These are phyloP conservation scores for Drosophila sproati DNA, from an alignment of 1,140 invertebrate genomes.

Conservation along the genomic window DNA sequence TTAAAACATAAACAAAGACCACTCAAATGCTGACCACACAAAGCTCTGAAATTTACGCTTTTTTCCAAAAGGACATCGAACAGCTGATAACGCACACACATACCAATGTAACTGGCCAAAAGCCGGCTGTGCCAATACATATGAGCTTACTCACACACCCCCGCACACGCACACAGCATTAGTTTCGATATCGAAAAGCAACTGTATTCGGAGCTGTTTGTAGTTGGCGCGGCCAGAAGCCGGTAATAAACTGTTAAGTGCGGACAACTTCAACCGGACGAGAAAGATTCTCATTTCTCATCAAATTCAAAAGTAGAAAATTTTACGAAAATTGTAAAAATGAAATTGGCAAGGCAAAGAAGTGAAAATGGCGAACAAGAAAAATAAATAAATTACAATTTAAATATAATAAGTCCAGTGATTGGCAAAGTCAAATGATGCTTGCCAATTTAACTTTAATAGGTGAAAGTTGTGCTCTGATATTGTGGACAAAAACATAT, in stretches of 20 bases:
- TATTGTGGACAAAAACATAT: slow-evolving; percentile 20
- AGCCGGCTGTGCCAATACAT: slow-evolving; percentile 50
- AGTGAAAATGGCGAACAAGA: slow-evolving; percentile 21
- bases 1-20: slow-evolving; percentile 57
- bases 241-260: slow-evolving; percentile 65
- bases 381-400: slow-evolving; percentile 13
- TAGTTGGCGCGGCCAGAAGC: slow-evolving; percentile 50
- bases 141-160: background rate
- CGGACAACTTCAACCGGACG: slow-evolving; percentile 35
- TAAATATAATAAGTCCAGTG: background rate
- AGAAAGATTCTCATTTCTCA: background rate
- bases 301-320: slow-evolving; percentile 4
- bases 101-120: slow-evolving; percentile 39
- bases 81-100: slow-evolving; percentile 43
- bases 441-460: slow-evolving; percentile 17
- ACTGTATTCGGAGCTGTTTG: slow-evolving; percentile 1
- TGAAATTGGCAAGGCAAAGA: slow-evolving; percentile 17
- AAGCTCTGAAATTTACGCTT: slow-evolving; percentile 25
- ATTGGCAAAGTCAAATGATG: no score
- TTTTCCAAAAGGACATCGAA: slow-evolving; percentile 32
- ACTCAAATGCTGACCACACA: background rate
- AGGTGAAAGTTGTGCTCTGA: slow-evolving; percentile 47
- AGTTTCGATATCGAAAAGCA: slow-evolving; percentile 63
- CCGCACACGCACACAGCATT: background rate
- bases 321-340: slow-evolving; percentile 6